phyloP scores from a whole-genome alignment of 1,140 invertebrate species.

The Ceratitis capitata region DNA sequence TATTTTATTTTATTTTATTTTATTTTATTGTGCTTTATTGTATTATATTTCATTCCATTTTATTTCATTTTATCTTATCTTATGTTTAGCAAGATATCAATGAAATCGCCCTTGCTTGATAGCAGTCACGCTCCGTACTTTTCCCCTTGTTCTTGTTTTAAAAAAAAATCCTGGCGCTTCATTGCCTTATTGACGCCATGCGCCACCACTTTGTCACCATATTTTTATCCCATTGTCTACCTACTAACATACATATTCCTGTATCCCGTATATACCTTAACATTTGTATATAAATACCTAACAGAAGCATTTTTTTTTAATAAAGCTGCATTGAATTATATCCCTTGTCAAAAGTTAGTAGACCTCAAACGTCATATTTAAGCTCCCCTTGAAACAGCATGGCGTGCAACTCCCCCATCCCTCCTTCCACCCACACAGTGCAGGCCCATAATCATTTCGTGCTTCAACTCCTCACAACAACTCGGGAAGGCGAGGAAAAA shows the following conservation, averaged over 20 bases:
- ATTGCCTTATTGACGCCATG: slow-evolving; percentile 12
- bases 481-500: background rate
- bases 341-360: background rate
- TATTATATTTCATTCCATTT: too few species aligned
- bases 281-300: background rate
- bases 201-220: slow-evolving; percentile 30
- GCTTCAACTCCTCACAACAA: background rate
- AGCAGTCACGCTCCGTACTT: background rate
- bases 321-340: background rate
- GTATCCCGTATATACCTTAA: background rate
- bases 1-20: too few species aligned
- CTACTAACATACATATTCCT: background rate
- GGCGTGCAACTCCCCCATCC: background rate
- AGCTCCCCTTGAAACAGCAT: background rate
- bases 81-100: too few species aligned
- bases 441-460: background rate
- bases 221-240: background rate
- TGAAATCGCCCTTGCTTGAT: background rate
- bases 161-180: background rate
- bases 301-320: background rate
- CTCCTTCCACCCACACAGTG: background rate
- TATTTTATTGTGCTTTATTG: too few species aligned
- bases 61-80: too few species aligned
- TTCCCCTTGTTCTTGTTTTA: background rate
- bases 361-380: background rate